Evolutionary conservation across 2,113 vertebrate species (phyloP), one percentile per base, ranked within the genome.

Genomic region (Callipepla squamata): DNA sequence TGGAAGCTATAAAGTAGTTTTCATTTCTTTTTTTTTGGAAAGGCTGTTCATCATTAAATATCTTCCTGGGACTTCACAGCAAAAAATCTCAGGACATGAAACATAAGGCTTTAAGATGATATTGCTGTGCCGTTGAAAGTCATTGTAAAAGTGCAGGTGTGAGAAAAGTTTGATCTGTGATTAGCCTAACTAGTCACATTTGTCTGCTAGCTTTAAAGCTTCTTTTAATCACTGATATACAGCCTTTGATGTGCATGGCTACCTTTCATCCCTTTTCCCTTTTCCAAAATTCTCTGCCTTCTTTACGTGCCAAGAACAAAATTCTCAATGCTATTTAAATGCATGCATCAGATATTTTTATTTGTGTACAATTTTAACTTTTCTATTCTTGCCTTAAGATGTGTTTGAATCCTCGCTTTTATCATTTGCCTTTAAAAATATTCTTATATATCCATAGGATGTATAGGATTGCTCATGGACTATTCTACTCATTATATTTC

Each of bases 181-280:
- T 95, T 95, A 93, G 74, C 61, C 65, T 95, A 92, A 76, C 89
- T 74, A 83, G 80, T 90, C 92, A 92, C 87, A 95, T 96, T 91
- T 95, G 80, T 90, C 89, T 90, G 85, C 45, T 73, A 19, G 26
- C 80, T 95, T 96, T 95, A 96, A 95, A 96, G 57, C 63, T 93
- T 85, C 86, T 92, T 96, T 95, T 95, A 96, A 89, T 96, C 95
- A 94, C 61, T 93, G 75, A 86, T 75, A 76, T 74, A 67, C 44
- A 58, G 70, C 59, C 72, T 97, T 95, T 95, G 89, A 96, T 95
- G 75, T 89, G 68, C 61, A 53, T 62, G 68, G 81, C 7, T 94
- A 69, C 38, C 80, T 96, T 93, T 93, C 80, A 95, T 93, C 44
- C 85, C 34, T 85, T 67, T 82, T 91, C 87, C 89, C 34, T 87